Conservation (phyloP, 2,888 invertebrate genomes). For the Spilarctia lutea region DNA sequence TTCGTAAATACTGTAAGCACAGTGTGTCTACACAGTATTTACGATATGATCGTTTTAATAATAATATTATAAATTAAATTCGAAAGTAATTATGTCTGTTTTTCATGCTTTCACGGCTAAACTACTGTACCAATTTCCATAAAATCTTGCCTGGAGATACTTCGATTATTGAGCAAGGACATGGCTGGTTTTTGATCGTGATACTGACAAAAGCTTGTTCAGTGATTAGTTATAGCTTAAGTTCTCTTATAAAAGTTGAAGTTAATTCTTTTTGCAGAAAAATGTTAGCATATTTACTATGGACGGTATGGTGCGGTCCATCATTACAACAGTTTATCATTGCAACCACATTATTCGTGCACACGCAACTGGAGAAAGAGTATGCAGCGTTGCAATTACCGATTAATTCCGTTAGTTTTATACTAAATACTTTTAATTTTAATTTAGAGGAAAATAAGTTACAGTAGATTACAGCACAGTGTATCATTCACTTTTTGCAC, state of each 20-base stretch:
- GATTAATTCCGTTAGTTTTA: constrained; percentile 80
- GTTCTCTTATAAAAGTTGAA: not conserved
- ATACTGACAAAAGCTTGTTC: too few species aligned
- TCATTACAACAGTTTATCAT: constrained; percentile 93
- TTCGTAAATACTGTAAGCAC: too few species aligned
- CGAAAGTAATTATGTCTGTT: too few species aligned
- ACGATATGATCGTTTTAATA: not conserved
- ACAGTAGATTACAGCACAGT: not conserved
- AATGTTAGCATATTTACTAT: constrained; percentile 90
- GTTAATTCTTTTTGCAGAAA: constrained; percentile 74
- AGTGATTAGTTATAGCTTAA: not conserved
- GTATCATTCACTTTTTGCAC: not conserved
- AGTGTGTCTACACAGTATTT: too few species aligned
- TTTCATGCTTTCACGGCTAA: too few species aligned
- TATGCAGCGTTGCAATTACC: constrained; percentile 87
- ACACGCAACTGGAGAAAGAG: constrained; percentile 91
- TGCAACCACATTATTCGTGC: constrained; percentile 91
- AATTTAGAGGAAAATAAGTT: not conserved
- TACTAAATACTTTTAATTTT: constrained; percentile 9
- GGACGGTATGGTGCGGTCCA: constrained; percentile 94
- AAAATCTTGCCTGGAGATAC: too few species aligned
- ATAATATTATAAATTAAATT: too few species aligned
- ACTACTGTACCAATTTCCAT: too few species aligned
- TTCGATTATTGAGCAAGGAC: too few species aligned
- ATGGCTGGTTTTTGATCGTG: too few species aligned